phyloP scores from a whole-genome alignment of 2,888 invertebrate species.

The Salticus scenicus region DNA sequence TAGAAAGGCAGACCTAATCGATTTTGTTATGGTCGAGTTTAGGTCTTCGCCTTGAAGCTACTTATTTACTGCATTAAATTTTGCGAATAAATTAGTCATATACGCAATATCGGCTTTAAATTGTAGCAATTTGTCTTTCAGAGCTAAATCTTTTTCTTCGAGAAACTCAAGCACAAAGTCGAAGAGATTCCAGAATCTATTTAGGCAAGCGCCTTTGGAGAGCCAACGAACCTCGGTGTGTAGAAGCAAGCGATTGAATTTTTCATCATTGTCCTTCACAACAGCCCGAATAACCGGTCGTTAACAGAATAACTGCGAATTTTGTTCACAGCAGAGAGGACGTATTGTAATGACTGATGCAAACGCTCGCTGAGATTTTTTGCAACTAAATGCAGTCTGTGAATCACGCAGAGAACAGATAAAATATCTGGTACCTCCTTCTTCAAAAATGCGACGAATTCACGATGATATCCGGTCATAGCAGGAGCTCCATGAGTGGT shows the following conservation, averaged over 20 bases:
- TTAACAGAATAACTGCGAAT: not conserved
- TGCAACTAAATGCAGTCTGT: not conserved
- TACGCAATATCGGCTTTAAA: not conserved
- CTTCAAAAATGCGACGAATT: not conserved
- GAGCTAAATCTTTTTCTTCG: not conserved
- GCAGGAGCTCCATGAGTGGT: not conserved
- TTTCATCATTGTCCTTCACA: slow-evolving; percentile 19
- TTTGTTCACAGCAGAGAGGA: not conserved
- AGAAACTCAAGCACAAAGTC: not conserved
- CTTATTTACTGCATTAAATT: not conserved
- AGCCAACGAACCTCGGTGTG: not conserved
- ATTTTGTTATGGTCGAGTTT: not conserved
- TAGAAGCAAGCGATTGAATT: not conserved
- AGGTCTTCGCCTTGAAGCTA: too few relatives aligned
- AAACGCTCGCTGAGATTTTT: not conserved
- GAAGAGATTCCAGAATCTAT: not conserved
- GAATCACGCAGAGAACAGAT: not conserved
- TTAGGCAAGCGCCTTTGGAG: not conserved
- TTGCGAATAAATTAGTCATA: not conserved
- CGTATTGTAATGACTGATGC: not conserved
- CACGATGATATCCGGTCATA: not conserved
- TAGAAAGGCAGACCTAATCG: not conserved
- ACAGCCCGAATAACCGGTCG: not conserved
- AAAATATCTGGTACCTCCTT: not conserved
- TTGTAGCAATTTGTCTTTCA: not conserved